Evolutionary conservation across 2,797 vertebrate species (phyloP).

Genomic region (Hippocampus kuda): DNA sequence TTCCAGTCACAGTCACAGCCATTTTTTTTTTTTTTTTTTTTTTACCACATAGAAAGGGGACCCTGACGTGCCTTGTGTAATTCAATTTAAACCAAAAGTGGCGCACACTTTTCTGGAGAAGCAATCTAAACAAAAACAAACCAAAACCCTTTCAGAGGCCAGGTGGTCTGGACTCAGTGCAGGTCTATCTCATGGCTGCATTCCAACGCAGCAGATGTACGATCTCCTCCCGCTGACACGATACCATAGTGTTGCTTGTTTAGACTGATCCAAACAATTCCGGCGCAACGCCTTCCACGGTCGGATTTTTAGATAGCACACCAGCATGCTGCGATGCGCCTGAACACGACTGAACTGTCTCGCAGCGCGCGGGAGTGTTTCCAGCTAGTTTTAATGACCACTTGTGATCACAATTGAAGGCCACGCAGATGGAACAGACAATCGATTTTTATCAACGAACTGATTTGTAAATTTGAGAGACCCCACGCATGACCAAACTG

Average conservation of each 20-base stretch:
- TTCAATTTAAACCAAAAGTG: not conserved
- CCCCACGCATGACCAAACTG: no score
- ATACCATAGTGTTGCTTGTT: not conserved
- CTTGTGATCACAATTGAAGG: no score
- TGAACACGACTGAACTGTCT: not conserved
- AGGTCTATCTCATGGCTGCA: not conserved
- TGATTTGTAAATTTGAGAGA: no score
- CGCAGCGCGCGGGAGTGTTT: not conserved
- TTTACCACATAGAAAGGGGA: not conserved
- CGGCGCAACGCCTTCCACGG: not conserved
- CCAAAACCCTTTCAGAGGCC: not conserved
- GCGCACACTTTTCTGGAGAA: not conserved
- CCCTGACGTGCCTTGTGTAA: not conserved
- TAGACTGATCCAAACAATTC: conserved; percentile 4
- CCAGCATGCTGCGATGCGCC: not conserved
- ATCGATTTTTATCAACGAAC: no score
- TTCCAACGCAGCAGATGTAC: conserved; percentile 1
- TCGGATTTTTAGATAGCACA: conserved; percentile 1
- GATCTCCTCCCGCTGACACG: not conserved
- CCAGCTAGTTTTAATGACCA: no score
- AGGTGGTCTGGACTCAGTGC: not conserved
- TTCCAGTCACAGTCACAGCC: not conserved
- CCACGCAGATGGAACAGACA: no score
- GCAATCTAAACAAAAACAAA: not conserved
- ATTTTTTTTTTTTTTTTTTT: not conserved